A percentile compares a stretch with the other conserved stretches of the same genome.
phyloP scores from a whole-genome alignment of 2,113 vertebrate genomes.

The Oenanthe melanoleuca region DNA sequence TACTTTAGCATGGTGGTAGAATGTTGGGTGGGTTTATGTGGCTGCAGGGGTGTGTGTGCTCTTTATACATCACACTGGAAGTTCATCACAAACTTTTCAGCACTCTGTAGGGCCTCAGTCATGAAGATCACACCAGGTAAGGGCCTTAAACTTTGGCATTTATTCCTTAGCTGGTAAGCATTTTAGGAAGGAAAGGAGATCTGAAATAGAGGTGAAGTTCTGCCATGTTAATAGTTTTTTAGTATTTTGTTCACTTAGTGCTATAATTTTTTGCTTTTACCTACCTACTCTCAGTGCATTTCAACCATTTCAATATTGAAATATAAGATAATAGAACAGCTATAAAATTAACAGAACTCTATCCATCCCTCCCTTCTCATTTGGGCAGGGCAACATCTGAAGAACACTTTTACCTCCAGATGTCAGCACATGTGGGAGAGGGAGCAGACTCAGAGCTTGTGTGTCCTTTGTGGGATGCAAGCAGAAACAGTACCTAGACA shows the following conservation, averaged over 20 bases:
- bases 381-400: neutral
- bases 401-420: neutral
- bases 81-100: neutral
- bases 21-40: neutral
- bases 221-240: neutral
- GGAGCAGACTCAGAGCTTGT: neutral
- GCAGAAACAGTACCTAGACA: neutral
- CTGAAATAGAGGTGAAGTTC: neutral
- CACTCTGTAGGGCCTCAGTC: neutral
- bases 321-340: neutral
- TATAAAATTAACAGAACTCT: neutral
- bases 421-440: neutral
- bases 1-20: fast-evolving
- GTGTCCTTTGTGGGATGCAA: neutral
- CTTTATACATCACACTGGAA: neutral
- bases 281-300: neutral
- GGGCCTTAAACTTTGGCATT: neutral
- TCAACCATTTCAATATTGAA: neutral
- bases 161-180: neutral
- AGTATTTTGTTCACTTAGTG: neutral
- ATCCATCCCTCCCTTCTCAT: neutral
- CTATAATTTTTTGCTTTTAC: neutral
- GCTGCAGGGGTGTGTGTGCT: neutral
- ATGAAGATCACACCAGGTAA: neutral
- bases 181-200: neutral